Evolutionary conservation across 2,888 invertebrate species (phyloP).

Genomic region (Philaethria dido): DNA sequence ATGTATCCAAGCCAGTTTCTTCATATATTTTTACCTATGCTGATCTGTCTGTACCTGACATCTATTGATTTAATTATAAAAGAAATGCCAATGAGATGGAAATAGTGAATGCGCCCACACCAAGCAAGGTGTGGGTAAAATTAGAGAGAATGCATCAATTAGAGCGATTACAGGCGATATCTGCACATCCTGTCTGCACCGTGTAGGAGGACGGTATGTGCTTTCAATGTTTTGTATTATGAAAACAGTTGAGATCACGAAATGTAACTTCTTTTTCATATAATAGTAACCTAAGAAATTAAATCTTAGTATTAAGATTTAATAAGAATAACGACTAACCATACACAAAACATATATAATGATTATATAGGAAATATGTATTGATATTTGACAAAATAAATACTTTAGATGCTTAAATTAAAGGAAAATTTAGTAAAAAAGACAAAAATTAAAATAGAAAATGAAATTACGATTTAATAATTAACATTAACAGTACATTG

Average conservation of each 20-base stretch:
- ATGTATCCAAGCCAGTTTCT: no score
- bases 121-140: constrained; percentile 59
- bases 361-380: no score
- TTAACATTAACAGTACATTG: no score
- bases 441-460: no score
- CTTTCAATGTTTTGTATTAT: constrained; percentile 14
- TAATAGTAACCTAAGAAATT: background rate
- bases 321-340: no score
- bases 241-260: constrained; percentile 11
- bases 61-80: constrained; percentile 27
- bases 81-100: constrained; percentile 56
- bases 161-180: constrained; percentile 61
- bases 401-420: no score
- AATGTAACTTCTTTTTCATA: background rate
- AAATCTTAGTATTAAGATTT: background rate
- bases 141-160: constrained; percentile 70
- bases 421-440: no score
- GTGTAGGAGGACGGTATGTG: constrained; percentile 53
- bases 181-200: constrained; percentile 64
- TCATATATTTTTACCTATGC: no score
- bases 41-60: no score
- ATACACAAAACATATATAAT: no score
- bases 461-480: no score
- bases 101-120: constrained; percentile 58
- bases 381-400: no score